A percentile compares a stretch with the other conserved stretches of the same genome.
These are phyloP conservation scores for Spermophilus dauricus DNA, from an alignment of 2,113 vertebrate genomes.

Conservation along the genomic window DNA sequence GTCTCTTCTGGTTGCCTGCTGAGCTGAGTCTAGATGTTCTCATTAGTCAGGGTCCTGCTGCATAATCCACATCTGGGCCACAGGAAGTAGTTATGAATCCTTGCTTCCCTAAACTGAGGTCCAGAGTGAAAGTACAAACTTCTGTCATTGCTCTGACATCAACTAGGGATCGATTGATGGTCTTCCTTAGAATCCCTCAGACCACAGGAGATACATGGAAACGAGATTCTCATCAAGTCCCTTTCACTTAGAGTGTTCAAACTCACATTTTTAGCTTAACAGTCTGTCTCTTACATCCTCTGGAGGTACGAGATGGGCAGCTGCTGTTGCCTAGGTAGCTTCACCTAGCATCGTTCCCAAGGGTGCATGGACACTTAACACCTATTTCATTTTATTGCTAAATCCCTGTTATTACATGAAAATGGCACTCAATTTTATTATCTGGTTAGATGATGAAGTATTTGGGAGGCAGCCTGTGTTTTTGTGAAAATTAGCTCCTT, in stretches of 20 bases:
- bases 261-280: too few relatives aligned
- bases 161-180: background rate
- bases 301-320: too few relatives aligned
- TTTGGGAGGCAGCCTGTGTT: background rate
- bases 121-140: background rate
- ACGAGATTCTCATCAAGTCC: too few relatives aligned
- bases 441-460: constrained; percentile 13
- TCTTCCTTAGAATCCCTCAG: too few relatives aligned
- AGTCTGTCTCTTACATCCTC: too few relatives aligned
- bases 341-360: background rate
- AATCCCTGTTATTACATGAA: background rate
- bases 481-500: background rate
- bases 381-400: constrained; percentile 5
- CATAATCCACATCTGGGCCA: background rate
- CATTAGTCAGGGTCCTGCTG: background rate
- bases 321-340: too few relatives aligned
- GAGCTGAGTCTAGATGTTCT: background rate
- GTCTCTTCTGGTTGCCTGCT: background rate
- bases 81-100: background rate
- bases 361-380: background rate
- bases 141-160: background rate
- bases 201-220: too few relatives aligned
- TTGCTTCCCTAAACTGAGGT: background rate
- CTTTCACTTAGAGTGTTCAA: background rate
- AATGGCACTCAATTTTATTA: background rate